These are phyloP conservation scores for Sussaba pulchella DNA, from an alignment of 2,888 invertebrate species.

Conservation along the genomic window DNA sequence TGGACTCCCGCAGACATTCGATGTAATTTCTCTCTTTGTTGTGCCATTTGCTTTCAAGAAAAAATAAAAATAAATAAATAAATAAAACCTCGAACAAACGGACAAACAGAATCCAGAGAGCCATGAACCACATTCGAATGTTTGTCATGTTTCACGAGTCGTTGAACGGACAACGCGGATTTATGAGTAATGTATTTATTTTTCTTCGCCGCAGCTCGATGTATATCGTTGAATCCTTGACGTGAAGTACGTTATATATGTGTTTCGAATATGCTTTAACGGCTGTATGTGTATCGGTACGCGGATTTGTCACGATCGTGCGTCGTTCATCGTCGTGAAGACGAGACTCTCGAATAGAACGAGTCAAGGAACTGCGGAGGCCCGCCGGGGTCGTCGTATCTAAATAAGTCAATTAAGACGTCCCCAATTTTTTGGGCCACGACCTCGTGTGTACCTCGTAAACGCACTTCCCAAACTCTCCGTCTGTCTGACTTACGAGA, in stretches of 20 bases:
- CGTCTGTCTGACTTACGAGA: slow-evolving; percentile 35
- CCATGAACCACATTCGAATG: slow-evolving; percentile 48
- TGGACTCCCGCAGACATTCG: slow-evolving; percentile 43
- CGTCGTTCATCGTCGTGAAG: slow-evolving; percentile 1
- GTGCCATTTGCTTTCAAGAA: slow-evolving; percentile 62
- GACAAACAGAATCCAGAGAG: slow-evolving; percentile 1
- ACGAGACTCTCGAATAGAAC: slow-evolving; percentile 2
- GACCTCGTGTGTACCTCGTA: slow-evolving; percentile 63
- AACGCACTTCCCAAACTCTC: background rate
- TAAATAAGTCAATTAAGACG: slow-evolving; percentile 71
- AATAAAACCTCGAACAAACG: background rate
- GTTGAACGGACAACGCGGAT: slow-evolving; percentile 57
- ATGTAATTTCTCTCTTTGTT: slow-evolving; percentile 66
- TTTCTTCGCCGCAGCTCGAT: slow-evolving; percentile 27
- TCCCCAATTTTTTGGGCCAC: slow-evolving; percentile 63
- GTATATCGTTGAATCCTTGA: slow-evolving; percentile 23
- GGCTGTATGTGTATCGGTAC: background rate
- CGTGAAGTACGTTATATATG: slow-evolving; percentile 7
- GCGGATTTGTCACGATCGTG: background rate
- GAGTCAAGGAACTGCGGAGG: slow-evolving; percentile 40
- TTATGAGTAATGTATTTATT: slow-evolving; percentile 50
- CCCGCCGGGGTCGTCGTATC: slow-evolving; percentile 58
- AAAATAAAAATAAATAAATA: slow-evolving; percentile 3
- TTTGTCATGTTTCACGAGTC: slow-evolving; percentile 60
- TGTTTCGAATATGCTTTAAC: background rate